A percentile compares a stretch with the other conserved stretches of the same genome.
Conservation (phyloP, 2,888 invertebrate species). For the Capitulum mitella region DNA sequence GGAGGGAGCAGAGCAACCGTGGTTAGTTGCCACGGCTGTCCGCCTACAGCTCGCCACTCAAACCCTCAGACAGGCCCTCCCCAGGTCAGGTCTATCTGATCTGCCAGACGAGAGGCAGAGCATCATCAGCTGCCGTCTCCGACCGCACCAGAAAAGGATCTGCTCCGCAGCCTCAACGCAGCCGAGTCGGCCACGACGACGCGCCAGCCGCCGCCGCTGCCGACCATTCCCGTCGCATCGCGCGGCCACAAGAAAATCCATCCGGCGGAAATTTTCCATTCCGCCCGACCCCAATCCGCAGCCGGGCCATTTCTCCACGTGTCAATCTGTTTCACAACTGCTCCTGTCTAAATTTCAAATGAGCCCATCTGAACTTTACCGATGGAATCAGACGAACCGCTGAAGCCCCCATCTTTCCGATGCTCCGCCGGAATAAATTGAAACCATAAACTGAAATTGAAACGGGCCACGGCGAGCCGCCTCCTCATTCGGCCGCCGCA, state of each 20-base stretch:
- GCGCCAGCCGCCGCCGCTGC: too few relatives aligned
- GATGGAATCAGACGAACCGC: background rate
- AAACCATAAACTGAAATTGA: constrained; percentile 16
- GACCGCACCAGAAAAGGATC: too few relatives aligned
- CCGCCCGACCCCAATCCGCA: background rate
- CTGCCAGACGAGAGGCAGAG: too few relatives aligned
- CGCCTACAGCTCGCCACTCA: too few relatives aligned
- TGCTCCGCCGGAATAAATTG: constrained; percentile 2
- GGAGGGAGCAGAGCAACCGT: too few relatives aligned
- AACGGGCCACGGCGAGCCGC: background rate
- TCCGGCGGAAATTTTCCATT: background rate
- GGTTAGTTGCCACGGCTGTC: too few relatives aligned
- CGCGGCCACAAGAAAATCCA: background rate
- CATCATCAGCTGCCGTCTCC: too few relatives aligned
- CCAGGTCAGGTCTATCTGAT: too few relatives aligned
- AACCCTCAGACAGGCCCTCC: too few relatives aligned
- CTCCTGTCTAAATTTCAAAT: constrained; percentile 13
- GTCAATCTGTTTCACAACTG: constrained; percentile 6
- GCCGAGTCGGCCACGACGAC: too few relatives aligned
- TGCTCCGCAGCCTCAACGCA: too few relatives aligned
- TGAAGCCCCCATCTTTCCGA: background rate
- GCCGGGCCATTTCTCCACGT: background rate
- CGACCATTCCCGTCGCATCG: too few relatives aligned
- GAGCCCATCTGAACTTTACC: background rate
- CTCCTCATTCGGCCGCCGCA: background rate